Evolutionary conservation across 2,113 vertebrate species (phyloP), one percentile per base, ranked within the genome.

Genomic region (Brachyhypopomus occidentalis): DNA sequence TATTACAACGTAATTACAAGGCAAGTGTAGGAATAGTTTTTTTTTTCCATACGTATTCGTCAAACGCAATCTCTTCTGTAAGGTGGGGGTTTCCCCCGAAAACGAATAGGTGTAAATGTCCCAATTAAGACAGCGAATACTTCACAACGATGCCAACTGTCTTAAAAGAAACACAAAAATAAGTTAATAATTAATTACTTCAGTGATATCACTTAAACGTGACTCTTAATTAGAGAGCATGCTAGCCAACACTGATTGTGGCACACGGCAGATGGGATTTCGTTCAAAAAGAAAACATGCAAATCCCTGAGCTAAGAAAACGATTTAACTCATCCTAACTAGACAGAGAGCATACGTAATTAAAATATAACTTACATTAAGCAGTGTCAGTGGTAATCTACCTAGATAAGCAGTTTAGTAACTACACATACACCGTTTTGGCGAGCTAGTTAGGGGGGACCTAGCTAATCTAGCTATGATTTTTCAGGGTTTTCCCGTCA

Each of bases 21-120:
- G 1, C 2, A 30, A 34, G 12, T 30, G 17, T 30, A 23, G 16
- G 2, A 56, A 14, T 11, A 19, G 12, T 1, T 52, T 34, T 3
- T n/a, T n/a, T n/a, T n/a, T n/a, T n/a, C n/a, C 72, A 75, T 83
- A 85, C 80, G 20, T 74, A 25, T 76, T 69, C 38, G 9, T 14
- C 20, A 58, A 85, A 73, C 52, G 19, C 22, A 38, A 55, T 60
- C 69, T 62, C 63, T 80, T 67, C 19, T 63, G 64, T 45, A 63
- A 56, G 36, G 59, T 77, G 67, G 81, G 84, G 84, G 67, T 34
- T 63, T 7, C 78, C 84, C 84, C 81, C 80, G 55, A 58, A 16
- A 78, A 12, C 27, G 2, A 19, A 6, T 34, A 25, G n/a, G 62
- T 67, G 52, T 27, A 66, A 45, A 55, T 30, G 17, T 41, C 62